Evolutionary conservation across 2,797 vertebrate genomes (phyloP), one percentile per base, ranked within the genome.

Genomic region (Borostomias antarcticus): DNA sequence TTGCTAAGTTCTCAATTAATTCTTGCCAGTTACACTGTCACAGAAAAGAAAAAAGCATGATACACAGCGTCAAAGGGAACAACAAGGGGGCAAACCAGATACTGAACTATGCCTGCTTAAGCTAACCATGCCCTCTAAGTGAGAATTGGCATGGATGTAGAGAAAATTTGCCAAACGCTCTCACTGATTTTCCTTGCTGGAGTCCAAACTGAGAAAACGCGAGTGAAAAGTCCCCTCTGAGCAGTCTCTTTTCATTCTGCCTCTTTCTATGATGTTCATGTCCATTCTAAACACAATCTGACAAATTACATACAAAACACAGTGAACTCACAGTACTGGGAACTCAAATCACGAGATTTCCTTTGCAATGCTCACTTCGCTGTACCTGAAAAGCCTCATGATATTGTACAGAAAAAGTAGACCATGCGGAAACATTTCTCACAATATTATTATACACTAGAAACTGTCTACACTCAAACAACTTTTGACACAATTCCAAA

Each of bases 191-290:
- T 53, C 60, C 66, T 72, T 78, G 48, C 68, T 76, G 52, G 40
- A 57, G 79, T 63, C 56, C 17, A 80, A 60, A 76, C 53, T 58
- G 73, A 73, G 63, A 78, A 69, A 77, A 69, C 76, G 70, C 54
- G 19, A 53, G 65, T 74, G 72, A 85, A 86, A 79, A 78, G 75
- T 75, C 50, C 64, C 72, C 70, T 81, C 72, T 71, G 70, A 82
- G 73, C 69, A 63, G 57, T 80, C 80, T 66, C 70, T 74, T 80
- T 84, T 82, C 77, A 85, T 63, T 68, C 10, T 67, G 74, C 81
- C 81, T 79, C 82, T 89, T 86, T 79, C 69, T 81, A 87, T 85
- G 87, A 81, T 77, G 75, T 83, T 86, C 82, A 84, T 87, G 83
- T 71, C 74, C 75, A 79, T 83, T 83, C 74, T 71, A 74, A 77